These are phyloP conservation scores for Echeneis naucrates DNA, from an alignment of 2,797 vertebrate species.

Conservation along the genomic window DNA sequence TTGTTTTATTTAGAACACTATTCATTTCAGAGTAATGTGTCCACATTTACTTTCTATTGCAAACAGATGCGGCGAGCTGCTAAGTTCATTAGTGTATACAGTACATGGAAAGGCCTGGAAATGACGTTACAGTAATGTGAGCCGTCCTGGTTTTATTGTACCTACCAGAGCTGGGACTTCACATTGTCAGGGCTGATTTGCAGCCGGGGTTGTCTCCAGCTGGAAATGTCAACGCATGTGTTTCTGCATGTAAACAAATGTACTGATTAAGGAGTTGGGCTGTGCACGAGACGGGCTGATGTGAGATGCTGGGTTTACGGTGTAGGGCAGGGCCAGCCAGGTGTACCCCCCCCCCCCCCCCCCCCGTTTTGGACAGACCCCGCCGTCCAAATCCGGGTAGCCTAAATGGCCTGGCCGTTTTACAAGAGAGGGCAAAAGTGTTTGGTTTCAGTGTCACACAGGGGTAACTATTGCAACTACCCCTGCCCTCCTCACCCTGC, in stretches of 20 bases:
- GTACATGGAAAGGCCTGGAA: conserved; percentile 23
- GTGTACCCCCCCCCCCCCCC: conserved; percentile 69
- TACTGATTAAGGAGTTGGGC: conserved; percentile 62
- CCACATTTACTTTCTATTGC: not conserved
- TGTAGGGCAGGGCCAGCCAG: conserved; percentile 42
- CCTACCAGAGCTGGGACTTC: conserved; percentile 63
- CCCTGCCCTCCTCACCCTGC: conserved; percentile 52
- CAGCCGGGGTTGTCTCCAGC: conserved; percentile 28
- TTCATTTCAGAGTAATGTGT: conserved; percentile 1
- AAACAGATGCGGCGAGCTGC: conserved; percentile 6
- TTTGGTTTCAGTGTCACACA: conserved; percentile 79
- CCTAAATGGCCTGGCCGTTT: conserved; percentile 65
- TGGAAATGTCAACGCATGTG: conserved; percentile 26
- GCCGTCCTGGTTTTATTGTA: conserved; percentile 50
- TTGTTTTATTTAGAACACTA: not conserved
- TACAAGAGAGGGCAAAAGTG: conserved; percentile 64
- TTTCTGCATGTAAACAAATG: conserved; percentile 47
- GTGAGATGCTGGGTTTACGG: conserved; percentile 57
- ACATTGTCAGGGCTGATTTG: conserved; percentile 52
- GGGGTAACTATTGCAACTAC: conserved; percentile 63
- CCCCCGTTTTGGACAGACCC: conserved; percentile 49
- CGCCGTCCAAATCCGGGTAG: conserved; percentile 64
- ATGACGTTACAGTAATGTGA: conserved; percentile 52
- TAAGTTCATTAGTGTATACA: conserved; percentile 23
- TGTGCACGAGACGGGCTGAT: conserved; percentile 57